Evolutionary conservation across 2,797 vertebrate genomes (phyloP).

Genomic region (Gambelia wislizenii): DNA sequence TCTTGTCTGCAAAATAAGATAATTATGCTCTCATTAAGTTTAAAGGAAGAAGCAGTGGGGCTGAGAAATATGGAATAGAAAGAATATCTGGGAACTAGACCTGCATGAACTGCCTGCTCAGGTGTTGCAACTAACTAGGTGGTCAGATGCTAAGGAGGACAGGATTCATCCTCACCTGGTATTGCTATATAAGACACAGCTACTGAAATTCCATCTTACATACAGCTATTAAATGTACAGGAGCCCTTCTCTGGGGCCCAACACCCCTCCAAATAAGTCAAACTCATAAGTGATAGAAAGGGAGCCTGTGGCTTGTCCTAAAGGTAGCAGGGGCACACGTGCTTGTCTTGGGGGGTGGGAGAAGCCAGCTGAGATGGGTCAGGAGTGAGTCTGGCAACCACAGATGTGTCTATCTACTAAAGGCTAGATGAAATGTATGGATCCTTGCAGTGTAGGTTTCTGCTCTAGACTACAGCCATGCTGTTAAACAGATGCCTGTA

Average conservation of each 20-base stretch:
- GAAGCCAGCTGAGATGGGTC: not conserved
- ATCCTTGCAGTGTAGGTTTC: no score
- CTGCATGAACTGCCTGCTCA: not conserved
- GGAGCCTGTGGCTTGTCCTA: not conserved
- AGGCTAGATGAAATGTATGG: not conserved
- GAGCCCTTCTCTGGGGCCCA: not conserved
- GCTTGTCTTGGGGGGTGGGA: not conserved
- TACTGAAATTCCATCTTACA: not conserved
- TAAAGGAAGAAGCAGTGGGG: not conserved
- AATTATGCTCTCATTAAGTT: conserved; percentile 31
- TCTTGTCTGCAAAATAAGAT: conserved; percentile 53
- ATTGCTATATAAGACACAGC: not conserved
- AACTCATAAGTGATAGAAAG: not conserved
- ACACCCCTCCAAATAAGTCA: not conserved
- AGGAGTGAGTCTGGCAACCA: not conserved
- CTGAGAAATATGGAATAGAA: conserved; percentile 54
- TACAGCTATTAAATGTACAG: not conserved
- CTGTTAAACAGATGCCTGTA: not conserved
- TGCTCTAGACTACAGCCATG: no score
- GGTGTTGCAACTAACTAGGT: not conserved
- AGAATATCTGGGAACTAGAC: not conserved
- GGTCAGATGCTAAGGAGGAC: not conserved
- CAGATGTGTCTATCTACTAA: no score
- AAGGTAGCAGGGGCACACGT: not conserved
- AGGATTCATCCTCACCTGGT: no score